These are phyloP conservation scores for Elanus axillaris DNA, from an alignment of 2,113 vertebrate species.

Conservation along the genomic window DNA sequence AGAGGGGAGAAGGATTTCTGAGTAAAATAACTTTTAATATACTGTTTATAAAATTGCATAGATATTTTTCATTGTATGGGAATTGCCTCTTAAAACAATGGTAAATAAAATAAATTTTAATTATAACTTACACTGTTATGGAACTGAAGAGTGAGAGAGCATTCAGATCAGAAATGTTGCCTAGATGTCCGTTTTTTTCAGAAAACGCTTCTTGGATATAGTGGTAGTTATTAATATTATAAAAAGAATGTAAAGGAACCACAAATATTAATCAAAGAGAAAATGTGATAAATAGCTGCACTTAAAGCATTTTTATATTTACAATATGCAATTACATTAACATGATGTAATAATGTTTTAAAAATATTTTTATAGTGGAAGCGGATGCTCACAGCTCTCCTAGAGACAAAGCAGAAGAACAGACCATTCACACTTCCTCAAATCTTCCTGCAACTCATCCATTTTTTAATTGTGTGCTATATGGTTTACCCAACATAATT, in stretches of 20 bases:
- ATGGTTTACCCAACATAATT: constrained; percentile 77
- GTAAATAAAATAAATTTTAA: neutral
- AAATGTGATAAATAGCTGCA: neutral
- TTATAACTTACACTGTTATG: neutral
- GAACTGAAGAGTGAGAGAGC: neutral
- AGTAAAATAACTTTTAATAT: neutral
- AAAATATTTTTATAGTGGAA: constrained; percentile 32
- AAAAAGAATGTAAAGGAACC: neutral
- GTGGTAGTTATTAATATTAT: neutral
- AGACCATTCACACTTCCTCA: neutral
- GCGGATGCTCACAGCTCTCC: neutral
- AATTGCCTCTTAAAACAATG: neutral
- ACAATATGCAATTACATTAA: too few species aligned
- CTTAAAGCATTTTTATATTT: neutral
- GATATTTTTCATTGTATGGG: neutral
- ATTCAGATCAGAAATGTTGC: neutral
- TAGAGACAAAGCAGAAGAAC: neutral
- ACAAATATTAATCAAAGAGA: neutral
- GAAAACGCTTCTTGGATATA: neutral
- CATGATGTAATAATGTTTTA: neutral
- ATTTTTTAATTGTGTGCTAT: constrained; percentile 74
- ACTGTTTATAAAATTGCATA: neutral
- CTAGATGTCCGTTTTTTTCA: neutral
- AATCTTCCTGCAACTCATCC: neutral
- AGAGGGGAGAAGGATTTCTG: neutral